Base-by-base conservation (phyloP, 2,888 invertebrate genomes). In the Epistrophe grossulariae region DNA sequence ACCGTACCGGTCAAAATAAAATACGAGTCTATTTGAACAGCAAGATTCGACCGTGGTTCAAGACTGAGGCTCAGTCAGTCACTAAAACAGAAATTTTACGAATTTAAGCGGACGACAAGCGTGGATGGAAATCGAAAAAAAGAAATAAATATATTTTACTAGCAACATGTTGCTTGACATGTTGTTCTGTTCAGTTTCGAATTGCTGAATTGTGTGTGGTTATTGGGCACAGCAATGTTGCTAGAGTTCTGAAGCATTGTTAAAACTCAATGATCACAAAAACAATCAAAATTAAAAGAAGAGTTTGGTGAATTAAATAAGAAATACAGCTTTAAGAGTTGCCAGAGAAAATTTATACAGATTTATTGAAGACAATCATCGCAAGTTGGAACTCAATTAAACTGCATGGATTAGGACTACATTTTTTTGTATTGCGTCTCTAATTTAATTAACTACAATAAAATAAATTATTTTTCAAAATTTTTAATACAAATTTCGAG, bases 11-110 rank as follows among this genome's bases (percentile, higher is more conserved):
- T 60, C n/a, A 57, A 57, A 57, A n/a, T 57, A 57, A 55, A 55
- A 24, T 28, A 24, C 4, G 35, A 55, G 28, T 35, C 38, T 9
- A 13, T 11, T 59, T 38, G 38, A 19, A 60, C 40, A 0, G 15
- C 13, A 15, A 43, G 5, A 43, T 19, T 50, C 50, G 28, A 70
- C 70, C 55, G 52, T 70, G 19, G 4, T 52, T 38, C 50, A 55
- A 70, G 70, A 40, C 55, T 70, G 70, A 55, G 19, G 11, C 55
- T 55, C 55, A 55, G 28, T n/a, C 70, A 70, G 55, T 70, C 55
- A 70, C 70, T 70, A 8, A 70, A 70, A 66, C 11, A 19, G n/a
- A 35, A 19, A 19, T 9, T 17, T 55, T 24, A n/a, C 15, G n/a
- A 48, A 17, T 66, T 19, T 19, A 15, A 50, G 38, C 19, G 38